A percentile compares a stretch with the other conserved stretches of the same genome.
Evolutionary conservation across 53 echinoderm and acorn worm genomes (phyloP).

Genomic region (Apostichopus leukothele): DNA sequence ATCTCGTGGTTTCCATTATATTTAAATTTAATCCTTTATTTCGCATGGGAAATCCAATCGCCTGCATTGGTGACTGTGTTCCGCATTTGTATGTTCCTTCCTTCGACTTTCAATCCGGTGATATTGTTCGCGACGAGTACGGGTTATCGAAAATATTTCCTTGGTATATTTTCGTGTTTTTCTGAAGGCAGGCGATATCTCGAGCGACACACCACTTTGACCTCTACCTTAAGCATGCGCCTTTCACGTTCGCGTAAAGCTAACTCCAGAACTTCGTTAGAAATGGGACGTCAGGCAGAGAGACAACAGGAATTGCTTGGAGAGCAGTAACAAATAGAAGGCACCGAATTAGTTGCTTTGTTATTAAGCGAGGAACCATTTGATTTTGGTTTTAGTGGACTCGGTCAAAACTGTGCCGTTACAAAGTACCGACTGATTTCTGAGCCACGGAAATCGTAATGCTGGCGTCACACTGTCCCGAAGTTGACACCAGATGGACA

Average conservation of each 20-base stretch:
- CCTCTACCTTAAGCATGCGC: not conserved
- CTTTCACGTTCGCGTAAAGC: not conserved
- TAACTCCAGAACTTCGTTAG: not conserved
- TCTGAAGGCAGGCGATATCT: not conserved
- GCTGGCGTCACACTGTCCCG: too few species aligned
- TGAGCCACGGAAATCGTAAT: too few species aligned
- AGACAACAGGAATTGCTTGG: too few species aligned
- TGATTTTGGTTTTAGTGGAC: too few species aligned
- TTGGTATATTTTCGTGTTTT: not conserved
- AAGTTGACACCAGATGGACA: too few species aligned
- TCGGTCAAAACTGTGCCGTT: too few species aligned
- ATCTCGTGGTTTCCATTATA: constrained; percentile 23
- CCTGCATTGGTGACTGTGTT: not conserved
- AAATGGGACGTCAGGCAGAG: not conserved
- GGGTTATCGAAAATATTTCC: constrained; percentile 4
- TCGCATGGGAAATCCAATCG: not conserved
- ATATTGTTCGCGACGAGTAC: constrained; percentile 14
- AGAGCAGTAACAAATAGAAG: too few species aligned
- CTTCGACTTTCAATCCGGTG: not conserved
- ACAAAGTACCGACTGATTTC: too few species aligned
- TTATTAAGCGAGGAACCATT: too few species aligned
- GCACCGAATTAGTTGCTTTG: too few species aligned
- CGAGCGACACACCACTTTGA: not conserved
- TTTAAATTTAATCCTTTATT: not conserved
- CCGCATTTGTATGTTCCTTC: not conserved